phyloP scores from a whole-genome alignment of 2,113 vertebrate genomes.

The Triplophysa tibetana region DNA sequence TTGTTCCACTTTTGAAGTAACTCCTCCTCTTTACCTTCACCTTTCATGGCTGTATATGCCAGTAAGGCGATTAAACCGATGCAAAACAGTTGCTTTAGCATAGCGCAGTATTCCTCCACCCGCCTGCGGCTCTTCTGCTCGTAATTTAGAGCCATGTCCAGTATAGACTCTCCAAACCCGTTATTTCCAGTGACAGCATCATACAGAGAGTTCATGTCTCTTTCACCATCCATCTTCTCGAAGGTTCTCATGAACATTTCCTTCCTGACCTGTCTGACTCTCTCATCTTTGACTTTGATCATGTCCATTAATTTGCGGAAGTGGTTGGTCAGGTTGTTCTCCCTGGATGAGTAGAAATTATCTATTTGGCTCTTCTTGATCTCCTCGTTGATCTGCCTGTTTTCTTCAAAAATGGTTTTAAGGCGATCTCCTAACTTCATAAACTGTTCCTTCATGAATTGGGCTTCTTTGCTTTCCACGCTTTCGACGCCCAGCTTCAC shows the following conservation, averaged over 20 bases:
- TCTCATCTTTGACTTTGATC: constrained; percentile 71
- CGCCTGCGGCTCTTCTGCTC: constrained; percentile 74
- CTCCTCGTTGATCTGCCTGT: constrained; percentile 69
- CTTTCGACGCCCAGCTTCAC: constrained; percentile 74
- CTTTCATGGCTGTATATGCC: constrained; percentile 73
- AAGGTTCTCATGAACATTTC: constrained; percentile 75
- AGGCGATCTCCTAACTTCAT: constrained; percentile 74
- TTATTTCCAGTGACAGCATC: constrained; percentile 69
- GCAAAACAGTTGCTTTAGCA: constrained; percentile 77
- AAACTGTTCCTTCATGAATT: constrained; percentile 78
- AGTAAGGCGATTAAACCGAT: constrained; percentile 74
- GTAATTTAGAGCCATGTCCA: constrained; percentile 74
- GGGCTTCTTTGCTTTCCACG: constrained; percentile 74
- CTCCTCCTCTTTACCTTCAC: constrained; percentile 63
- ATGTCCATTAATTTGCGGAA: constrained; percentile 82
- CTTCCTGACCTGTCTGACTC: constrained; percentile 75
- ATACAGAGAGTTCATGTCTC: constrained; percentile 73
- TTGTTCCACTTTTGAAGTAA: constrained; percentile 71
- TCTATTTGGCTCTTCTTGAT: constrained; percentile 73
- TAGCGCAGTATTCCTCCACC: constrained; percentile 75
- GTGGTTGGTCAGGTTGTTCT: constrained; percentile 77
- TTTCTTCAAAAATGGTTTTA: constrained; percentile 70
- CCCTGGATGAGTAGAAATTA: constrained; percentile 69
- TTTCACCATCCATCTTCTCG: constrained; percentile 67
- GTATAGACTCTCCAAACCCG: constrained; percentile 71